Base-by-base conservation (phyloP, 2,888 invertebrate species). In the Sialis lutaria region DNA sequence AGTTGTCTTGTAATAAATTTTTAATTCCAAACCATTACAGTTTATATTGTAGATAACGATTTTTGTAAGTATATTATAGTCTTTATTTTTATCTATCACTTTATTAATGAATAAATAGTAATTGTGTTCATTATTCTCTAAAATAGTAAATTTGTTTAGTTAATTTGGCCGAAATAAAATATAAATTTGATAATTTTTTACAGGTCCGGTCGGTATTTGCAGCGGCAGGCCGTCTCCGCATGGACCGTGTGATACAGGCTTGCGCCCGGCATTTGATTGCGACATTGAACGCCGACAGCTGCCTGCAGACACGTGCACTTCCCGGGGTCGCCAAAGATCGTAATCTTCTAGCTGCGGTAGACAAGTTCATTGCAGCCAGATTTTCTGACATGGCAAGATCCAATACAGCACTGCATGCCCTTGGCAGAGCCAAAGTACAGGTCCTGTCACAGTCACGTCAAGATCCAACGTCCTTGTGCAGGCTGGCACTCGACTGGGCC, bases 161-260 rank as follows among this genome's bases (percentile, higher is more conserved):
- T 34, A 33, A 7, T n/a, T 31, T 22, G 7, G 33, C 33, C 30
- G 13, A 13, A 6, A 6, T 13, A 5, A 22, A 40, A 40, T 22
- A 9, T 41, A 6, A 41, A 8, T 13, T 41, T 41, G n/a, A 30
- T 41, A 22, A 8, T 41, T 7, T 6, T n/a, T 61, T 65, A 48
- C 65, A 77, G 62, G 79, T 89, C 48, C 80, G 81, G 58, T 75
- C 79, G 22, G 78, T 89, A 50, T 90, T 87, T 71, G 68, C 77
- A 58, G 80, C 85, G n/a, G 87, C 89, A 6, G 76, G 74, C 60
- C 75, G 77, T 50, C 71, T 90, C 57, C 81, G 82, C 61, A 78
- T 90, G 71, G 79, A 81, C 53, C 67, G 77, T 30, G 83, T 82
- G 51, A 77, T 82, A 46, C 70, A 73, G 51, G 76, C 79, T 65